Conservation (phyloP, 2,888 invertebrate species). For the Mesorhabditis spiculigera region DNA sequence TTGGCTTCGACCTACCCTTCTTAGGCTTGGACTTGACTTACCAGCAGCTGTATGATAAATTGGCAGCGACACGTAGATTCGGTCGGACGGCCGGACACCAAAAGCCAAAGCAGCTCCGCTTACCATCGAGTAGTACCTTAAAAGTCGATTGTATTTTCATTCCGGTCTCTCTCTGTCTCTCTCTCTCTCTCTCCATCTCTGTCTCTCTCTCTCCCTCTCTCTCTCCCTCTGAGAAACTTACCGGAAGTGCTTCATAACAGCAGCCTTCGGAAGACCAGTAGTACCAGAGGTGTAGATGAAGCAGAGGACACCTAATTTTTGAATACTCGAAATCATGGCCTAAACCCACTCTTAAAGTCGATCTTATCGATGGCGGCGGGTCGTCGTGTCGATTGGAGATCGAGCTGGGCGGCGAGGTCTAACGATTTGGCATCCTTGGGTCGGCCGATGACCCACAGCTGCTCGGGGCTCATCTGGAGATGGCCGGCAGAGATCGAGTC, state of each 20-base stretch:
- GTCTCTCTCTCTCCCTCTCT: too few species aligned
- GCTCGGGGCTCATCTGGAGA: neutral
- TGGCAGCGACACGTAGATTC: slow-evolving; percentile 85
- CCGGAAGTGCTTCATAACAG: slow-evolving; percentile 86
- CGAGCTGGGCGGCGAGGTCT: neutral
- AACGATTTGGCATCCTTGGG: neutral
- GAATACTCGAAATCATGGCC: neutral
- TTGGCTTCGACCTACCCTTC: too few species aligned
- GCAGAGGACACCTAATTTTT: slow-evolving; percentile 65
- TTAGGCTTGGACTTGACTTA: slow-evolving; percentile 16
- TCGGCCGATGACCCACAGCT: neutral
- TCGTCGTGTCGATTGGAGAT: neutral
- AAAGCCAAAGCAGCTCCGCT: slow-evolving; percentile 60
- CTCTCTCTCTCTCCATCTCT: too few species aligned
- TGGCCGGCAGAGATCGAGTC: neutral
- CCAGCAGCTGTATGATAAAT: slow-evolving; percentile 94
- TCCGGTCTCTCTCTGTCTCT: too few species aligned
- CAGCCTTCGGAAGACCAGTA: slow-evolving; percentile 94
- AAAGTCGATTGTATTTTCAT: neutral
- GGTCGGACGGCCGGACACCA: slow-evolving; percentile 71
- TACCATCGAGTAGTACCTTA: slow-evolving; percentile 56
- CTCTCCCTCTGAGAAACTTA: slow-evolving; percentile 7
- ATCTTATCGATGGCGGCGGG: neutral
- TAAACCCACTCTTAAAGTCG: neutral
- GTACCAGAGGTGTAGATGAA: slow-evolving; percentile 98